phyloP scores from a whole-genome alignment of 2,113 vertebrate genomes.

The Vidua chalybeata region DNA sequence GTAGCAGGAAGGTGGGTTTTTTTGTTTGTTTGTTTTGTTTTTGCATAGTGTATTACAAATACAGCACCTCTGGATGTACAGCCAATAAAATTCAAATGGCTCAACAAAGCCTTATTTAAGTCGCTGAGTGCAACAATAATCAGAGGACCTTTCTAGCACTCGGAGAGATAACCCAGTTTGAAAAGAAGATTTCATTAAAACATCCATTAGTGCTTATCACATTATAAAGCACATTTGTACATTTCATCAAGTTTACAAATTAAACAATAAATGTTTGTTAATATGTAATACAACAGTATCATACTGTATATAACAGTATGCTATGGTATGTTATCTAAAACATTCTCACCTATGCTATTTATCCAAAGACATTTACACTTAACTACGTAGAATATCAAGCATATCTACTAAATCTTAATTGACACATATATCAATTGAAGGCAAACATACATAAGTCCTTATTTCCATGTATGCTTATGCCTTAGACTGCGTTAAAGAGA shows the following conservation, averaged over 20 bases:
- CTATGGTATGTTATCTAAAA: not conserved
- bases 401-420: not conserved
- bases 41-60: constrained; percentile 49
- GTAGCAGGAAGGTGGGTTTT: constrained; percentile 54
- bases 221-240: not conserved
- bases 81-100: constrained; percentile 43
- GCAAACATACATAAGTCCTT: not conserved
- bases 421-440: not conserved
- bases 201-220: constrained; percentile 38
- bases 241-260: constrained; percentile 12
- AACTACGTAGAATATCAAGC: not conserved
- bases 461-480: constrained; percentile 18
- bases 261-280: not conserved
- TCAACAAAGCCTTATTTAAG: constrained; percentile 33
- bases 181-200: constrained; percentile 19
- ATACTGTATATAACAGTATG: not conserved
- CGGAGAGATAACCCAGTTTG: not conserved
- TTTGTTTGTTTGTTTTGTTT: not conserved
- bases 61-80: constrained; percentile 57
- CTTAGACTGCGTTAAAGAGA: constrained; percentile 51
- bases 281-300: not conserved
- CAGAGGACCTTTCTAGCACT: constrained; percentile 2
- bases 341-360: not conserved
- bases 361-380: not conserved
- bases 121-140: not conserved